Base-by-base conservation (phyloP, 2,888 invertebrate genomes). In the Xestia sexstrigata region DNA sequence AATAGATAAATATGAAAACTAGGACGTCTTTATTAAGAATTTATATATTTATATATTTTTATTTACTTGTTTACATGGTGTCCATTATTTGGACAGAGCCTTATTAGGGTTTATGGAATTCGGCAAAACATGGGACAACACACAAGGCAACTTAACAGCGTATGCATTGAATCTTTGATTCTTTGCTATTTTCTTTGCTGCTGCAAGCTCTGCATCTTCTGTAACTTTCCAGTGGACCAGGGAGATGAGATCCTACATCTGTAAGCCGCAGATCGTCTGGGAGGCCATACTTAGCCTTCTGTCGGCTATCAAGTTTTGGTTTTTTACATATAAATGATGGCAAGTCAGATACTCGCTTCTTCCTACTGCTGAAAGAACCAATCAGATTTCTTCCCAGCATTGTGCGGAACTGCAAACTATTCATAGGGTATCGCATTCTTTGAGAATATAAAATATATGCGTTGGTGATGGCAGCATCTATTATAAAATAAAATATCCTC, bases 101-200 rank as follows among this genome's bases (percentile, higher is more conserved):
- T 63, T n/a, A n/a, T n/a, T n/a, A n/a, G n/a, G 63, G 63, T 13
- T 63, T 63, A 39, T 63, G 63, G 63, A 63, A 63, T 63, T 63
- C 63, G 35, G 63, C 35, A 35, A 63, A 63, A 13, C 35, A 35
- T 67, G 67, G 42, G 26, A 67, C n/a, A 26, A 62, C 35, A 35
- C 62, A 67, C n/a, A 26, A 62, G 35, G 35, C 35, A 39, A 39
- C 39, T 39, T 39, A 4, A 39, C 62, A 62, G 62, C 62, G 62
- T 11, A 35, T 62, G 62, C 62, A 62, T 11, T 62, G 62, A 11
- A 62, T 62, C 11, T 39, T 39, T 39, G 62, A n/a, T 35, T 62
- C 35, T 62, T 62, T 62, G 62, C 35, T 62, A 11, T 39, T 39
- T 39, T 39, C 39, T 6, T 47, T 47, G 47, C 47, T 47, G 47